Conservation (phyloP, 2,888 invertebrate genomes). For the Spialia ferax region DNA sequence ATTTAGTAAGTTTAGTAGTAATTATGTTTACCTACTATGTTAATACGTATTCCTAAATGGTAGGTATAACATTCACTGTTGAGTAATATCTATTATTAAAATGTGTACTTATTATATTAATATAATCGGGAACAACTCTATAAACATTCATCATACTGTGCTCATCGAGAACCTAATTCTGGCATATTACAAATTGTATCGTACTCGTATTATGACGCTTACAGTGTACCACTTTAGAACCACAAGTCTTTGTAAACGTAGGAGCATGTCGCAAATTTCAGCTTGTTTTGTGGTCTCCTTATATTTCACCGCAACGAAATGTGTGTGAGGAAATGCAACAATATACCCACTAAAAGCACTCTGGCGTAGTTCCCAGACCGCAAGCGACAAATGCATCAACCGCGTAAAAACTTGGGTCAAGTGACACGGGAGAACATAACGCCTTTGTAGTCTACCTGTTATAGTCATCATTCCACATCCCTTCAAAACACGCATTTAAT, state of each 20-base stretch:
- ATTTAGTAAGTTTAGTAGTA: too few species aligned
- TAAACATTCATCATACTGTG: background rate
- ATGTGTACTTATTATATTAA: too few species aligned
- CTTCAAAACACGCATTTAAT: too few species aligned
- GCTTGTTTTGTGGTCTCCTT: conserved; percentile 31
- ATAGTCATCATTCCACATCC: too few species aligned
- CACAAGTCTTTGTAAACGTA: conserved; percentile 12
- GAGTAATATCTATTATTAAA: too few species aligned
- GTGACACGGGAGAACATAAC: too few species aligned
- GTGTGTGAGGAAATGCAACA: conserved; percentile 29
- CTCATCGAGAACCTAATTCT: background rate
- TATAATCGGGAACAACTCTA: too few species aligned
- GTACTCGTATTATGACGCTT: conserved; percentile 6
- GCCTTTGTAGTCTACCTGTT: too few species aligned
- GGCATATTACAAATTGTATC: background rate
- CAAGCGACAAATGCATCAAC: background rate
- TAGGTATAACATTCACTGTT: background rate
- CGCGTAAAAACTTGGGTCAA: background rate
- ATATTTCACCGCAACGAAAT: conserved; percentile 29
- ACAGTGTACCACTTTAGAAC: background rate
- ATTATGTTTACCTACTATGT: too few species aligned
- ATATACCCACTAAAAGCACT: conserved; percentile 18
- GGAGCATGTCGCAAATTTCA: conserved; percentile 27
- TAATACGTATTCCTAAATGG: too few species aligned
- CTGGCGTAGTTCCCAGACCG: conserved; percentile 12